These are phyloP conservation scores for Phania funesta DNA, from an alignment of 2,888 invertebrate genomes.

Conservation along the genomic window DNA sequence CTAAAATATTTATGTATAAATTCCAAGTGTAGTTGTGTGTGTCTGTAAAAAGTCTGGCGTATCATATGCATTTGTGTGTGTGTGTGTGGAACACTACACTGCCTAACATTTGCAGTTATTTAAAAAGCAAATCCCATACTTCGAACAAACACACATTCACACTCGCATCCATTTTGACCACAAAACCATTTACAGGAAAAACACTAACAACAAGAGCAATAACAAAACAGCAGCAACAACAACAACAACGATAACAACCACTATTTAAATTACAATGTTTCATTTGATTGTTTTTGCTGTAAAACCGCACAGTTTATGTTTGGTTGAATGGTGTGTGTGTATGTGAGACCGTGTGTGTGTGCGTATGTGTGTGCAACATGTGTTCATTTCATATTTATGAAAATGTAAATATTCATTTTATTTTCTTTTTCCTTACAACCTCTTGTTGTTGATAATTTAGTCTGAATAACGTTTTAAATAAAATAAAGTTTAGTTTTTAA, in stretches of 20 bases:
- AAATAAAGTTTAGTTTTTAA: slow-evolving; percentile 25
- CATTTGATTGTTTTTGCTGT: slow-evolving; percentile 37
- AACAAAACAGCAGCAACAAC: slow-evolving; percentile 17
- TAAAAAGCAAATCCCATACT: neutral
- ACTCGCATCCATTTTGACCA: slow-evolving; percentile 21
- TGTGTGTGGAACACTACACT: neutral
- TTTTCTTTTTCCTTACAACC: neutral
- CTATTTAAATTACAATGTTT: slow-evolving; percentile 41
- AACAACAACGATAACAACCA: slow-evolving; percentile 4
- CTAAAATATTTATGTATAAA: slow-evolving; percentile 40
- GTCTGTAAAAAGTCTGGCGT: neutral
- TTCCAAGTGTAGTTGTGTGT: neutral
- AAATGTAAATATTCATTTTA: slow-evolving; percentile 13
- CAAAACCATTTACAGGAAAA: slow-evolving; percentile 53
- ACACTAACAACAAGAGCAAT: slow-evolving; percentile 19
- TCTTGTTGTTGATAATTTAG: neutral
- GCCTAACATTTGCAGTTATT: slow-evolving; percentile 15
- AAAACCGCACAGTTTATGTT: slow-evolving; percentile 43
- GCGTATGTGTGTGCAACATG: slow-evolving; percentile 18
- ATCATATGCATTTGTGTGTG: neutral
- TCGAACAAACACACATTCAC: neutral
- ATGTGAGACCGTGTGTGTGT: neutral
- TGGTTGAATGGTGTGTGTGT: neutral
- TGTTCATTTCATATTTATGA: slow-evolving; percentile 50
- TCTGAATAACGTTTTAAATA: slow-evolving; percentile 12